Base-by-base conservation (phyloP, 2,113 vertebrate species). In the Neogale vison region DNA sequence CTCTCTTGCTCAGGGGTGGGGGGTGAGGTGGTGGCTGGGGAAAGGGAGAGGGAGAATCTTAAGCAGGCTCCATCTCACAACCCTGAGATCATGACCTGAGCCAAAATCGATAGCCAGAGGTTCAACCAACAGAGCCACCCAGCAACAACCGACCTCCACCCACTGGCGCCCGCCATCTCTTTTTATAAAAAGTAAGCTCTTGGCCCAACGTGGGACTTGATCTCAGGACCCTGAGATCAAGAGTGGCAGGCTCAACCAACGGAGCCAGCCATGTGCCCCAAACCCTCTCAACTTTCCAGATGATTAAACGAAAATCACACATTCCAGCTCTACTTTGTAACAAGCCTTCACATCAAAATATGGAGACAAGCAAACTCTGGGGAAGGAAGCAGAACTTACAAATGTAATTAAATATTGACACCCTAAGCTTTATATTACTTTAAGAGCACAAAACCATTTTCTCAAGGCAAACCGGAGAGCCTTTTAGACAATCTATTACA, bases 381-480 rank as follows among this genome's bases (percentile, higher is more conserved):
- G 6, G 42, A 10, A 89, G n/a, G 42, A 88, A 77, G 45, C 34
- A 57, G 39, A 57, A 57, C 47, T 34, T 91, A 80, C 29, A 77
- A 87, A 88, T 4, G 65, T 6, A 79, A 77, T 24, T 45, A 65
- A 77, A 86, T 86, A 45, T 6, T 45, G 65, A 61, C 31, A 93
- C 11, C 17, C 18, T 52, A 72, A 45, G 24, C 8, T 79, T 52
- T 87, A 72, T 4, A 87, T 13, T 55, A 82, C 31, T 47, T 39
- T 57, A 92, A 90, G 34, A 88, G 7, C 4, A 97, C 39, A 93
- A 86, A 93, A 86, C 13, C 39, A 93, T 80, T 52, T 95, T 85
- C 91, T 88, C 55, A 87, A 82, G 63, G 42, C 45, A 96, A 96
- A 45, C 5, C 1, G 11, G 45, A 55, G 4, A 79, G n/a, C 34